Conservation (phyloP, 2,888 invertebrate species). For the Cordylochernes scorpioides region DNA sequence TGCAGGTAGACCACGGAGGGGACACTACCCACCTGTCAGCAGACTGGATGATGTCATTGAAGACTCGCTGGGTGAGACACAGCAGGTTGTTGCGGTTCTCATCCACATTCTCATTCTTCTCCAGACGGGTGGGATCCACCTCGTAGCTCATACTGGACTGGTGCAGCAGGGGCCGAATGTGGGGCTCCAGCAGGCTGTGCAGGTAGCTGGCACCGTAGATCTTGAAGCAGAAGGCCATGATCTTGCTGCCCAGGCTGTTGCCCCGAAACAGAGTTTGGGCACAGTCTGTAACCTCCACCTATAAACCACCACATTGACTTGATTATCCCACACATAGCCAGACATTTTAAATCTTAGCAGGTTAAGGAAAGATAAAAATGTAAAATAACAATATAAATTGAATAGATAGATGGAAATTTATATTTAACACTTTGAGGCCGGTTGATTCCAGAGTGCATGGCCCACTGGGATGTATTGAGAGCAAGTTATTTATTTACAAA, state of each 20-base stretch:
- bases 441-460: no score
- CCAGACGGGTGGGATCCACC: slow-evolving; percentile 50
- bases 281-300: slow-evolving; percentile 87
- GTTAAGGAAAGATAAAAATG: no score
- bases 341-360: neutral
- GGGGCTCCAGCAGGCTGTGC: slow-evolving; percentile 55
- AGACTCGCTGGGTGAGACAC: slow-evolving; percentile 69
- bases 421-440: no score
- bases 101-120: slow-evolving; percentile 41
- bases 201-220: slow-evolving; percentile 81
- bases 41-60: slow-evolving; percentile 68
- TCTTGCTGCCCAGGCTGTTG: slow-evolving; percentile 84
- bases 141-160: slow-evolving; percentile 48
- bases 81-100: slow-evolving; percentile 61
- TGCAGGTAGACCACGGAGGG: no score
- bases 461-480: no score
- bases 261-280: slow-evolving; percentile 94
- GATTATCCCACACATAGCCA: neutral
- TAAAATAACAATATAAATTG: no score
- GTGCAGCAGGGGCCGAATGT: slow-evolving; percentile 43
- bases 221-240: slow-evolving; percentile 96
- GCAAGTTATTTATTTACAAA: no score
- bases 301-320: slow-evolving; percentile 2
- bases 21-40: slow-evolving; percentile 46
- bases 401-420: no score